Percentiles rank a stretch among this genome's conserved stretches.
Evolutionary conservation across 2,888 invertebrate species (phyloP).

Genomic region (Julus scanicus): DNA sequence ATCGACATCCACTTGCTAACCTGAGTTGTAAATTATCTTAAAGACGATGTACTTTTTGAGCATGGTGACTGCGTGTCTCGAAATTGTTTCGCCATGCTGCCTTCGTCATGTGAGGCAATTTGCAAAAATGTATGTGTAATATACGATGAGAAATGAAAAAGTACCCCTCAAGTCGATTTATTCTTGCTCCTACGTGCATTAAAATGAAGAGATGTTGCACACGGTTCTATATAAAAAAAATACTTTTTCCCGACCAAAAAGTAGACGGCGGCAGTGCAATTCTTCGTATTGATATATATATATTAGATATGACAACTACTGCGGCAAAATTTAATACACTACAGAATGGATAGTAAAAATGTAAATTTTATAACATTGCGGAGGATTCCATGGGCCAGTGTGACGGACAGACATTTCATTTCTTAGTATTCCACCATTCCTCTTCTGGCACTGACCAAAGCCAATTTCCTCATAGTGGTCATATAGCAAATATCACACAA

Average conservation of each 20-base stretch:
- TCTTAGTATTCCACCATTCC: too few species aligned
- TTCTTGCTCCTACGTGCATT: background rate
- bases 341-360: background rate
- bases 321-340: background rate
- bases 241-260: background rate
- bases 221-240: background rate
- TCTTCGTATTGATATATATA: background rate
- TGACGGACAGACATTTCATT: background rate
- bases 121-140: background rate
- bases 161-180: background rate
- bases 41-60: background rate
- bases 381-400: background rate
- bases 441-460: too few species aligned
- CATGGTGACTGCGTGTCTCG: background rate
- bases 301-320: background rate
- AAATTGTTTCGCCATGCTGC: background rate
- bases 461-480: too few species aligned
- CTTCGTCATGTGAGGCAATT: background rate
- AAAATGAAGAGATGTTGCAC: background rate
- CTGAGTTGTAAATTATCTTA: constrained; percentile 1
- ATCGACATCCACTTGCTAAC: background rate
- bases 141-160: constrained; percentile 18
- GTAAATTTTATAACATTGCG: background rate
- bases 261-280: background rate
- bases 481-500: too few species aligned